Evolutionary conservation across 2,797 vertebrate genomes (phyloP), one percentile per base, ranked within the genome.

Genomic region (Characodon lateralis): DNA sequence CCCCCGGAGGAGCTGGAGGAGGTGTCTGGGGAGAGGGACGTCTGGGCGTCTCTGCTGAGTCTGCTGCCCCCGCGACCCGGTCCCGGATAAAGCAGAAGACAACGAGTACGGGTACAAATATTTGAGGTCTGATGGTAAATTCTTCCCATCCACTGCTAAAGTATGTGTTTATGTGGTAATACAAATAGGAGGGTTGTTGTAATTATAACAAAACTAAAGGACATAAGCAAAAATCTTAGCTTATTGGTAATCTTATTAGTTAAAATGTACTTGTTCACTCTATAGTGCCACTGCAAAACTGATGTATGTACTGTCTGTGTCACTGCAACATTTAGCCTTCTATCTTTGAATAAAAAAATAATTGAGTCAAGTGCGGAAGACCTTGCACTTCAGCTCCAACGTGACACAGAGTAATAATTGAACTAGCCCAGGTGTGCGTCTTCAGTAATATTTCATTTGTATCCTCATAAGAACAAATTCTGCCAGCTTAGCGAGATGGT

Each of bases 351-450:
- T 2, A 56, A 24, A 16, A 1, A 68, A 39, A 2, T 73, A 6
- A 55, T 28, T 43, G 5, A 50, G 43, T 26, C 56, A 69, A 41
- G 9, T 70, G 26, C 51, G 28, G 61, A 56, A 75, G 7, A 78
- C 76, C 24, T 74, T 26, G 14, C 12, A 74, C 39, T 73, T 72
- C 51, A 39, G 61, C 55, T 51, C 0, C 0, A 58, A 51, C 69
- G 41, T 68, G 46, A 75, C 55, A 81, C 43, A 48, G n/a, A 80
- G 35, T 26, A 73, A 73, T 35, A 46, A 69, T 73, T 73, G 68
- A 58, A 68, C 69, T 28, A 41, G 24, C 41, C 48, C 48, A 18
- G 24, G 22, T 74, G 10, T 71, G 56, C 50, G 61, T 72, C 3
- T 72, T 50, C 12, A 16, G 41, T 6, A 72, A 41, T 14, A 56